Conservation (phyloP, 2,797 vertebrate genomes). For the Pipistrellus pipistrellus region DNA sequence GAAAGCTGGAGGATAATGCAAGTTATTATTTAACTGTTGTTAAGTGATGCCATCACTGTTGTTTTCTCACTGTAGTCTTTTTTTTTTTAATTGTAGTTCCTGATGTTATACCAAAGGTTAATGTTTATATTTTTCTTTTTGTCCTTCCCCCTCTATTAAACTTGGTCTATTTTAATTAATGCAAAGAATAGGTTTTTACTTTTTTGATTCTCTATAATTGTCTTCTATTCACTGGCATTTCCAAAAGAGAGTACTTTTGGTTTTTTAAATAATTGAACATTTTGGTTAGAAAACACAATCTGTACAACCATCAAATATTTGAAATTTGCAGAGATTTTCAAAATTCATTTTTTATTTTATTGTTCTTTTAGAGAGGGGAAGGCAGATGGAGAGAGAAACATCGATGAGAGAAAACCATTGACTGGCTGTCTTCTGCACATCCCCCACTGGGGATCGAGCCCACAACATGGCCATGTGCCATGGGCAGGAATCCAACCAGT, state of each 20-base stretch:
- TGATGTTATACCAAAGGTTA: background rate
- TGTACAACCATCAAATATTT: background rate
- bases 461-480: no score
- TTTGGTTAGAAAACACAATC: slow-evolving; percentile 45
- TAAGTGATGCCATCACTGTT: background rate
- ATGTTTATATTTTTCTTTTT: background rate
- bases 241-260: background rate
- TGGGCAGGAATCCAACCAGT: no score
- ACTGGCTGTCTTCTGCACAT: no score
- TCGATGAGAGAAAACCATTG: no score
- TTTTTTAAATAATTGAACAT: slow-evolving; percentile 32
- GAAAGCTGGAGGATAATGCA: background rate
- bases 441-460: no score
- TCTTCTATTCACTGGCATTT: slow-evolving; percentile 26
- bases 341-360: no score
- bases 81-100: background rate
- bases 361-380: no score
- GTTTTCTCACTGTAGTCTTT: background rate
- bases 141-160: background rate
- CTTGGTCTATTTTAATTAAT: background rate
- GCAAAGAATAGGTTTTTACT: slow-evolving; percentile 1
- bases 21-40: background rate
- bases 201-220: slow-evolving; percentile 6
- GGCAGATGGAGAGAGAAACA: no score
- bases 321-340: background rate